Evolutionary conservation across 2,797 vertebrate species (phyloP), one percentile per base, ranked within the genome.

Genomic region (Microhierax caerulescens): DNA sequence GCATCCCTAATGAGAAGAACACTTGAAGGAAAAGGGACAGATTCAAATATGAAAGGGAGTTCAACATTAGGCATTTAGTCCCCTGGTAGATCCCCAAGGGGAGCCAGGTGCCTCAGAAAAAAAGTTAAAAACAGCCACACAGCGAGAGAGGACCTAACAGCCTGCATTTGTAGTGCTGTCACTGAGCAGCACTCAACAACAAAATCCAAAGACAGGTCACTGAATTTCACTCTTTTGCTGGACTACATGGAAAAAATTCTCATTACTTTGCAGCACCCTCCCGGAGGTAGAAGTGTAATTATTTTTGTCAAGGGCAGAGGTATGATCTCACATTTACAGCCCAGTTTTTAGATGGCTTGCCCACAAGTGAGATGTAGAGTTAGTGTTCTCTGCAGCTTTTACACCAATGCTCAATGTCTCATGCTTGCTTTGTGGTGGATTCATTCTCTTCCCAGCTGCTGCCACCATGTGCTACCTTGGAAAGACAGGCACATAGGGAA

Each of bases 351-450:
- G 16, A 9, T 27, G 6, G 6, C 25, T 7, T 65, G 22, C 25
- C 10, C 22, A 65, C 0, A 0, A 32, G 27, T 54, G 24, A 60
- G 39, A 43, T 24, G 24, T 27, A 30, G 12, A 32, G 21, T 70
- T 57, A 34, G 7, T 19, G 11, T 23, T 30, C 37, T 61, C 51
- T 22, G 36, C 7, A 34, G 27, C 24, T 51, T 68, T 79, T n/a
- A 37, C 11, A 22, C 12, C n/a, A 56, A 3, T 1, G 2, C 59
- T 48, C 0, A 0, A 13, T 13, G 5, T 48, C 59, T 69, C 5
- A 1, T 36, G 30, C 23, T 13, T 63, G 4, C 4, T 78, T 82
- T 61, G 28, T 16, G 18, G 27, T 69, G 32, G 17, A 21, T 22
- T 83, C 4, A 4, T 56, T 91, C 28, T 11, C 17, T 76, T 48